phyloP scores from a whole-genome alignment of 2,113 vertebrate genomes.

The Gambusia holbrooki region DNA sequence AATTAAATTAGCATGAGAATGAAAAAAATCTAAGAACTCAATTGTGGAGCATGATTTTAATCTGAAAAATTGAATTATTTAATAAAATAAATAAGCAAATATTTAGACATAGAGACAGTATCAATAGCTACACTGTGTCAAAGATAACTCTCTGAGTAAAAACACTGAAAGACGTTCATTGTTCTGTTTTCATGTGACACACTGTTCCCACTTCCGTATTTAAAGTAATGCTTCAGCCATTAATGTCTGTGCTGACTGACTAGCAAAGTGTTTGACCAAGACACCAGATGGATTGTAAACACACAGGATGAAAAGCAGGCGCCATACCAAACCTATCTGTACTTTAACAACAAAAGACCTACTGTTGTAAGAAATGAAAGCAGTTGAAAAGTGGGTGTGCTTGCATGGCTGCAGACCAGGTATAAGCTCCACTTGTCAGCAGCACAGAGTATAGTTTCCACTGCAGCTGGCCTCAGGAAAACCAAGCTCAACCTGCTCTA shows the following conservation, averaged over 20 bases:
- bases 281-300: constrained; percentile 57
- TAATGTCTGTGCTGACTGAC: constrained; percentile 58
- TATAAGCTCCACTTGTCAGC: constrained; percentile 72
- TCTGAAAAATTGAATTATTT: constrained; percentile 24
- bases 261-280: constrained; percentile 40
- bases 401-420: constrained; percentile 52
- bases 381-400: constrained; percentile 58
- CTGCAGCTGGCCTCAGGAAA: constrained; percentile 66
- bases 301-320: constrained; percentile 39
- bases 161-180: constrained; percentile 69
- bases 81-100: constrained; percentile 33
- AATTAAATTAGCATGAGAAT: neutral
- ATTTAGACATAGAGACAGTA: constrained; percentile 38
- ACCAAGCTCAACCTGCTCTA: constrained; percentile 74
- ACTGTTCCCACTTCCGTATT: constrained; percentile 61
- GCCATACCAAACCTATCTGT: constrained; percentile 41
- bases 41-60: neutral
- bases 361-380: constrained; percentile 71
- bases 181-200: constrained; percentile 63
- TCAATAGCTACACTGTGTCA: constrained; percentile 43
- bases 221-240: constrained; percentile 55
- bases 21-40: neutral
- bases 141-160: constrained; percentile 48
- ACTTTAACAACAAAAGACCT: constrained; percentile 67
- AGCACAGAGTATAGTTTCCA: constrained; percentile 53